phyloP scores from a whole-genome alignment of 2,888 invertebrate species.

The Eupsilia transversa region DNA sequence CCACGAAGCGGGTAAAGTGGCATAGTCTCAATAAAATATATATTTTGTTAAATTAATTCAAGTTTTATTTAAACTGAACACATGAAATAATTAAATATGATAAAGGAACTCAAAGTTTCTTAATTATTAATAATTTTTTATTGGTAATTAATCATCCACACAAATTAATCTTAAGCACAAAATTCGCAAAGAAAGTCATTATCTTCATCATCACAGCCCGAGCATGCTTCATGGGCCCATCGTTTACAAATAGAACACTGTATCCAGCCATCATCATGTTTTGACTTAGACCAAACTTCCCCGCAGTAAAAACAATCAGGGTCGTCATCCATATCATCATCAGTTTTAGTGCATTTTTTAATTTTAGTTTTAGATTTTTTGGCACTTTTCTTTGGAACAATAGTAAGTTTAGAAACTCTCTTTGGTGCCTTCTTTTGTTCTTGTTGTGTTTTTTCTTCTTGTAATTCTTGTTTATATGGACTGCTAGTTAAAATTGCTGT shows the following conservation, averaged over 20 bases:
- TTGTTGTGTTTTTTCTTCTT: conserved; percentile 26
- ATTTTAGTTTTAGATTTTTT: conserved; percentile 25
- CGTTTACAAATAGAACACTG: conserved; percentile 36
- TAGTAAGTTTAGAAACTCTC: conserved; percentile 33
- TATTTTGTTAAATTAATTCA: conserved; percentile 17
- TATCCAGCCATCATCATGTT: conserved; percentile 44
- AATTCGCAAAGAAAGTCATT: conserved; percentile 23
- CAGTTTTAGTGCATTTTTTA: conserved; percentile 30
- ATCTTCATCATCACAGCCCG: conserved; percentile 26
- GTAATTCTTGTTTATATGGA: conserved; percentile 33
- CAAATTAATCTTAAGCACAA: conserved; percentile 23
- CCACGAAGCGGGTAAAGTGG: conserved; percentile 14
- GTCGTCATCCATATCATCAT: conserved; percentile 38
- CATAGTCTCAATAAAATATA: conserved; percentile 28
- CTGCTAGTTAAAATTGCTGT: conserved; percentile 40
- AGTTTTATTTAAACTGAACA: conserved; percentile 22
- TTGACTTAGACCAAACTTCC: conserved; percentile 40
- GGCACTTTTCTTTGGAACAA: conserved; percentile 20
- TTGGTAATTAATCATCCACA: conserved; percentile 5
- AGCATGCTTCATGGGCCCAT: conserved; percentile 43
- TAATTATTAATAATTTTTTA: conserved; percentile 16
- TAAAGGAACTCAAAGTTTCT: conserved; percentile 17
- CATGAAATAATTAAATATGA: conserved; percentile 14
- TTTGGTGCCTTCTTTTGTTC: conserved; percentile 37
- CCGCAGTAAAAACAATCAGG: conserved; percentile 43